Percentiles rank a stretch among this genome's conserved stretches.
Evolutionary conservation across 2,888 invertebrate species (phyloP).

Genomic region (Brenthis hecate): DNA sequence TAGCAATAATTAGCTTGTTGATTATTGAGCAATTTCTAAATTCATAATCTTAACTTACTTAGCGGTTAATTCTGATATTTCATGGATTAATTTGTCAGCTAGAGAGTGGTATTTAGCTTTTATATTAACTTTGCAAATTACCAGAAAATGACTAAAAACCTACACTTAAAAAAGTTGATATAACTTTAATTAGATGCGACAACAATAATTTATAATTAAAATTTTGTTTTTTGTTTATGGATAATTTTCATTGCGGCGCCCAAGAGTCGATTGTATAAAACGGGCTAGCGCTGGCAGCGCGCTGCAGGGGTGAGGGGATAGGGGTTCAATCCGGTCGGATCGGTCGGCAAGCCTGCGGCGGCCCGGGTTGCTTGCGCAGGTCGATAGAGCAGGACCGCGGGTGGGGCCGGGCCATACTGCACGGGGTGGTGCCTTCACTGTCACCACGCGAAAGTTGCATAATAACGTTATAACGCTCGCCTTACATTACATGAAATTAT

Average conservation of each 20-base stretch:
- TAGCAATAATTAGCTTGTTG: no score
- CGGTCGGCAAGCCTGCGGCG: constrained; percentile 59
- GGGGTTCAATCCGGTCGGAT: constrained; percentile 58
- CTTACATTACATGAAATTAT: constrained; percentile 10
- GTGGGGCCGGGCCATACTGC: constrained; percentile 66
- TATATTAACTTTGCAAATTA: no score
- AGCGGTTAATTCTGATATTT: no score
- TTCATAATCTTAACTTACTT: no score
- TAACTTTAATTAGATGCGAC: no score
- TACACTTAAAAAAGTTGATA: no score
- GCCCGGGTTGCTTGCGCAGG: constrained; percentile 72
- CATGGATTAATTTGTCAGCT: no score
- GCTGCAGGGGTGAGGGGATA: constrained; percentile 45
- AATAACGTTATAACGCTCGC: constrained; percentile 49
- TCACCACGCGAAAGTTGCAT: constrained; percentile 66
- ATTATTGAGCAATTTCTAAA: no score
- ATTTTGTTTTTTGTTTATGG: background rate
- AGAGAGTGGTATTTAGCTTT: no score
- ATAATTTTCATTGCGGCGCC: constrained; percentile 42
- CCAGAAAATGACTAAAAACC: no score
- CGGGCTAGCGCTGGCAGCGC: constrained; percentile 38
- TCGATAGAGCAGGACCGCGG: constrained; percentile 76
- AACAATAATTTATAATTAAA: background rate
- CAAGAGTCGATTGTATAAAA: constrained; percentile 52
- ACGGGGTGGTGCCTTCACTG: constrained; percentile 76